These are phyloP conservation scores for Drosophila gunungcola DNA, from an alignment of 1,140 invertebrate genomes.

Conservation along the genomic window DNA sequence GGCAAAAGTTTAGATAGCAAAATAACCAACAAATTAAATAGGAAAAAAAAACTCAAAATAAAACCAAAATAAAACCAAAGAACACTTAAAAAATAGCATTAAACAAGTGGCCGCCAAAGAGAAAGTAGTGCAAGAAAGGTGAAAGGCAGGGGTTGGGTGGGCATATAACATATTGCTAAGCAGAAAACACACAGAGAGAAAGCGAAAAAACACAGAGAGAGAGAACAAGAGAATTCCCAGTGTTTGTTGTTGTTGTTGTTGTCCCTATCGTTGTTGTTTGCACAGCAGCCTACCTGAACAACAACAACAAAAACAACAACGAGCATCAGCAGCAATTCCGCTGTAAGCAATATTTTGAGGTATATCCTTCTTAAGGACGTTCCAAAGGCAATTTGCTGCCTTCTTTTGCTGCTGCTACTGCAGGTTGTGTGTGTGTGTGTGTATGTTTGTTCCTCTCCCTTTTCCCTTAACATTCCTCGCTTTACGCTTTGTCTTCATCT, in stretches of 20 bases:
- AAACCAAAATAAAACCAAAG: not conserved
- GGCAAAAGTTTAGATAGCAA: not conserved
- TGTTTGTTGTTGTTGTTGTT: constrained; percentile 20
- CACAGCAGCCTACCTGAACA: constrained; percentile 35
- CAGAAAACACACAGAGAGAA: constrained; percentile 9
- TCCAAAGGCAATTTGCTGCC: constrained; percentile 82
- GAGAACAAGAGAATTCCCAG: constrained; percentile 2
- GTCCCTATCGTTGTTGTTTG: not conserved
- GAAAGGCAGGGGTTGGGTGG: constrained; percentile 5
- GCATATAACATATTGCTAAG: constrained; percentile 60
- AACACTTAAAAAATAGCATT: constrained; percentile 14
- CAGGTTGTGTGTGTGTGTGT: constrained; percentile 38
- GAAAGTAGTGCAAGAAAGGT: constrained; percentile 15
- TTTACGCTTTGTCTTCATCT: constrained; percentile 30
- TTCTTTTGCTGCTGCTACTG: constrained; percentile 24
- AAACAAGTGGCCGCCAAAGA: constrained; percentile 47
- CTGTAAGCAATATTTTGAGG: constrained; percentile 75
- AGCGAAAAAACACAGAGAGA: too few species aligned
- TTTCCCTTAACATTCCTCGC: constrained; percentile 29
- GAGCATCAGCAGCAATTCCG: constrained; percentile 17
- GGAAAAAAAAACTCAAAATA: not conserved
- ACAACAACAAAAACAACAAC: constrained; percentile 15
- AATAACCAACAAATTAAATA: constrained; percentile 1
- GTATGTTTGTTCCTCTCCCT: constrained; percentile 12
- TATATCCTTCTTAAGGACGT: constrained; percentile 84